phyloP scores from a whole-genome alignment of 2,888 invertebrate genomes.

The Blastobasis adustella region DNA sequence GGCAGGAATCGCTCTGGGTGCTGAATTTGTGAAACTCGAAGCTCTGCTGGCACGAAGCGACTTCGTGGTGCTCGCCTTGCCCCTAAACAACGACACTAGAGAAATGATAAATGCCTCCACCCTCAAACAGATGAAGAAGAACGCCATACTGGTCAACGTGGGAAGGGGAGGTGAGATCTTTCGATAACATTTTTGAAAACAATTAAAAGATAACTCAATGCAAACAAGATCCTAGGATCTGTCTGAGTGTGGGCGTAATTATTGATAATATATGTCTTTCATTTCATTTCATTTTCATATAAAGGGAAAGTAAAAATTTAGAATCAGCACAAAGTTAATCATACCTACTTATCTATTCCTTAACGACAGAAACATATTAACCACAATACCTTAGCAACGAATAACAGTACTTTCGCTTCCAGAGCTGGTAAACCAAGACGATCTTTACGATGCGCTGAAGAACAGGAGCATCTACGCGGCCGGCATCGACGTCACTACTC shows the following conservation, averaged over 20 bases:
- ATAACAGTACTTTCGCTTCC: constrained; percentile 10
- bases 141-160: constrained; percentile 90
- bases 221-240: no score
- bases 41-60: constrained; percentile 85
- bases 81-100: constrained; percentile 86
- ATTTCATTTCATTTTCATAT: no score
- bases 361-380: no score
- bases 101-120: constrained; percentile 84
- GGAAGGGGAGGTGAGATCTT: constrained; percentile 81
- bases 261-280: no score
- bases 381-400: no score
- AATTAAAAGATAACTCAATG: no score
- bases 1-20: constrained; percentile 63
- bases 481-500: constrained; percentile 92
- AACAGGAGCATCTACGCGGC: constrained; percentile 86
- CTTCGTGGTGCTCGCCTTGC: constrained; percentile 87
- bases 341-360: no score
- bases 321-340: no score
- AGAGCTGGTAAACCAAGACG: constrained; percentile 87
- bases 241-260: no score
- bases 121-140: constrained; percentile 90
- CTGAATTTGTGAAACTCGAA: constrained; percentile 81
- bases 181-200: no score
- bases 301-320: no score
- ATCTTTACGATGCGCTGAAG: constrained; percentile 84